Conservation (phyloP, 2,797 vertebrate genomes). For the Pangasius larnaudii region DNA sequence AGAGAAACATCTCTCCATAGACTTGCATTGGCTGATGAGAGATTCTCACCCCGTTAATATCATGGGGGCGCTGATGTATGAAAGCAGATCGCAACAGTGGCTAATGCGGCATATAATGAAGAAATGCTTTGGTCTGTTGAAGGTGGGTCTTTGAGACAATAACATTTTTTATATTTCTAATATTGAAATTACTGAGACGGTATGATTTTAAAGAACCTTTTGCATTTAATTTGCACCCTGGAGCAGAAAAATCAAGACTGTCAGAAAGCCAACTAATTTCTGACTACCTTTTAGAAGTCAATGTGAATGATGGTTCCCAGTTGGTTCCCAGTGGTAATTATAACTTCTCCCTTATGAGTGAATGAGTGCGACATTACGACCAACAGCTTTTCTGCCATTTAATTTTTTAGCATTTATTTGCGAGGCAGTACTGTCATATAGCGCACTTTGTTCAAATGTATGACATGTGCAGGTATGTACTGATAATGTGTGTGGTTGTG, state of each 20-base stretch:
- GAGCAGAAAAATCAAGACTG: background rate
- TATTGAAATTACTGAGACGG: background rate
- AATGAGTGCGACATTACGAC: background rate
- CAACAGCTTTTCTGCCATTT: background rate
- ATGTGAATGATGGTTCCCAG: background rate
- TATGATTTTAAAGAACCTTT: background rate
- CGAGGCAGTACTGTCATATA: background rate
- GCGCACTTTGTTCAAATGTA: slow-evolving; percentile 1
- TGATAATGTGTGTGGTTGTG: slow-evolving; percentile 34
- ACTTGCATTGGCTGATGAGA: slow-evolving; percentile 1
- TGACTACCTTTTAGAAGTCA: background rate
- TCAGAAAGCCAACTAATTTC: background rate
- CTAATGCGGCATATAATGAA: slow-evolving; percentile 25
- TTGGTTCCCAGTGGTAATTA: background rate
- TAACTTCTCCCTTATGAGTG: background rate
- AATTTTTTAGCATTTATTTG: background rate
- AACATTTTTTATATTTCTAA: background rate
- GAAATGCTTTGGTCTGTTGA: slow-evolving; percentile 32
- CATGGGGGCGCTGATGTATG: background rate
- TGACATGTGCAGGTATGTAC: slow-evolving; percentile 40
- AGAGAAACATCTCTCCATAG: background rate
- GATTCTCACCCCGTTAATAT: slow-evolving; percentile 1
- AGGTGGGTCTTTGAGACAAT: slow-evolving; percentile 14
- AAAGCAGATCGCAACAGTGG: slow-evolving; percentile 13
- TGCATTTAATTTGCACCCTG: background rate